A percentile compares a stretch with the other conserved stretches of the same genome.
phyloP scores from a whole-genome alignment of 2,888 invertebrate genomes.

The Dione vanillae region DNA sequence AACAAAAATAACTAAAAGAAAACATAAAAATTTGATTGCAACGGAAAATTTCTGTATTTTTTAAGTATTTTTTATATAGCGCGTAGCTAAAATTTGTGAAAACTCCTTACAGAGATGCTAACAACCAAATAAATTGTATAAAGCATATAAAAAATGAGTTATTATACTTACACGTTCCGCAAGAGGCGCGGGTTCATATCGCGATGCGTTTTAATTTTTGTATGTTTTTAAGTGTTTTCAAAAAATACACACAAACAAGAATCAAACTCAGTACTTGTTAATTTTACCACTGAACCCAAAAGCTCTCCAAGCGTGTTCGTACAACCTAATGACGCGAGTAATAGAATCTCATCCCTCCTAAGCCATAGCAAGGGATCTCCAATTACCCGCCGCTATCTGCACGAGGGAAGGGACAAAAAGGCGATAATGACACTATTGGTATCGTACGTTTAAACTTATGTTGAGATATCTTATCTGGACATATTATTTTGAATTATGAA shows the following conservation, averaged over 20 bases:
- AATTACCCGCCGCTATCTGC: slow-evolving; percentile 78
- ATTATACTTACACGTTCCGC: too few species aligned
- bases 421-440: slow-evolving; percentile 64
- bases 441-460: slow-evolving; percentile 49
- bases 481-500: background rate
- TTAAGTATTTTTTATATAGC: too few species aligned
- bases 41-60: too few species aligned
- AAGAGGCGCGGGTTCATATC: too few species aligned
- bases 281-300: background rate
- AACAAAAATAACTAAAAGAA: too few species aligned
- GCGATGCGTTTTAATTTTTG: too few species aligned
- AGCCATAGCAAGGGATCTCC: slow-evolving; percentile 66
- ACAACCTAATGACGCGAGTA: slow-evolving; percentile 65
- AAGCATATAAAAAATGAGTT: too few species aligned
- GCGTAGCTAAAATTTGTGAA: too few species aligned
- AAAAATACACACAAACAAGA: background rate
- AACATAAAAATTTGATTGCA: too few species aligned
- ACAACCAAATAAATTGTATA: too few species aligned
- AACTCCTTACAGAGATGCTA: too few species aligned
- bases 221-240: too few species aligned
- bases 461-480: slow-evolving; percentile 9
- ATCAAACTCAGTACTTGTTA: background rate
- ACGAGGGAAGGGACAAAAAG: slow-evolving; percentile 70
- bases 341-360: slow-evolving; percentile 57
- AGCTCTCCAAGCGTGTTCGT: slow-evolving; percentile 46